Evolutionary conservation across 1,140 invertebrate genomes (phyloP), one percentile per base, ranked within the genome.

Genomic region (Hestina assimilis): DNA sequence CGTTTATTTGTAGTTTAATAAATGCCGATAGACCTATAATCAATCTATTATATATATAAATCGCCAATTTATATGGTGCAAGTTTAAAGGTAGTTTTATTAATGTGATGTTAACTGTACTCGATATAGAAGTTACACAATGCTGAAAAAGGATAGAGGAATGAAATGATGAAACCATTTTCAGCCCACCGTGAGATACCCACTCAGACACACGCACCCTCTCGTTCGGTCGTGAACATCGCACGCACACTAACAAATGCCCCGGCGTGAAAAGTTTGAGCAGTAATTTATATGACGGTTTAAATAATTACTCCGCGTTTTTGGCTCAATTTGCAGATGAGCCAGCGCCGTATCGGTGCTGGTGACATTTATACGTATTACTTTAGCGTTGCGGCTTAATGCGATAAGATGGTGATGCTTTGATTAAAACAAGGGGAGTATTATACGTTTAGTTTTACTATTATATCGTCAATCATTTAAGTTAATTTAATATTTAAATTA

Each of bases 271-370:
- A 86, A 86, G 84, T 88, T 87, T 81, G 72, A 83, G 75, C 81
- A 74, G 82, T 88, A 88, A 88, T 88, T 88, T 88, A 86, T 88
- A 88, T 86, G 85, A 88, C 83, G 83, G 81, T 88, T 86, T 88
- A 88, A 88, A 88, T 88, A 86, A 88, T 88, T 88, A 88, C 83
- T 82, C 59, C 72, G 70, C 79, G 84, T 86, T 87, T 86, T 84
- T 83, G 79, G 79, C 81, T 85, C 81, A 84, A 88, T 88, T 88
- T 83, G 84, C 81, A 86, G 80, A 86, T 83, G 83, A 80, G 79
- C 58, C 54, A 47, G 66, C 65, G 61, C 63, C 66, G 69, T 78
- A 75, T 79, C 72, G 70, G 74, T 71, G 69, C 54, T 66, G 72
- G 68, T 79, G 79, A 83, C 77, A 74, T 77, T 81, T 74, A 80